Conservation (phyloP, 2,113 vertebrate genomes). For the Ptilorrhoa leucosticta region DNA sequence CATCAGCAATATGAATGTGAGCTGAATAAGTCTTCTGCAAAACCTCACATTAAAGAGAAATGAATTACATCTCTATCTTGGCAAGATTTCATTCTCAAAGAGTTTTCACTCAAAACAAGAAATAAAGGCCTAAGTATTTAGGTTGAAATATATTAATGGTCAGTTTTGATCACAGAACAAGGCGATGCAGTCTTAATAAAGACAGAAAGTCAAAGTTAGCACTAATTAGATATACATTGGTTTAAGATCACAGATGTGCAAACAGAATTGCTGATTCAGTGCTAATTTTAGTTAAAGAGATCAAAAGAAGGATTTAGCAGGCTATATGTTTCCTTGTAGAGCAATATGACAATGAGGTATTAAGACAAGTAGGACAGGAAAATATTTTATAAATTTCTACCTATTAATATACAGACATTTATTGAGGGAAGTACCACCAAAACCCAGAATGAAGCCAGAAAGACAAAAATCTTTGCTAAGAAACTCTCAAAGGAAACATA, state of each 20-base stretch:
- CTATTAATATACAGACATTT: neutral
- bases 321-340: neutral
- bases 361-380: neutral
- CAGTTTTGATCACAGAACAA: neutral
- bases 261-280: neutral
- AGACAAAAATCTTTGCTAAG: neutral
- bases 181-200: neutral
- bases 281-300: neutral
- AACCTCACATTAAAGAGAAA: neutral
- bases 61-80: neutral
- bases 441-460: neutral
- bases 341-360: neutral
- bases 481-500: neutral
- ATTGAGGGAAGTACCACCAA: neutral
- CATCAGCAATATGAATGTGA: neutral
- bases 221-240: neutral
- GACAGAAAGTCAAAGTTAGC: neutral
- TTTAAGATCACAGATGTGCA: neutral
- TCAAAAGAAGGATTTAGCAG: neutral
- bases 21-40: neutral
- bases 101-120: neutral
- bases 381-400: neutral
- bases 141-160: neutral
- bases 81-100: neutral
- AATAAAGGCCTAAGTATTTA: neutral